Base-by-base conservation (phyloP, 2,888 invertebrate species). In the Metellina segmentata region DNA sequence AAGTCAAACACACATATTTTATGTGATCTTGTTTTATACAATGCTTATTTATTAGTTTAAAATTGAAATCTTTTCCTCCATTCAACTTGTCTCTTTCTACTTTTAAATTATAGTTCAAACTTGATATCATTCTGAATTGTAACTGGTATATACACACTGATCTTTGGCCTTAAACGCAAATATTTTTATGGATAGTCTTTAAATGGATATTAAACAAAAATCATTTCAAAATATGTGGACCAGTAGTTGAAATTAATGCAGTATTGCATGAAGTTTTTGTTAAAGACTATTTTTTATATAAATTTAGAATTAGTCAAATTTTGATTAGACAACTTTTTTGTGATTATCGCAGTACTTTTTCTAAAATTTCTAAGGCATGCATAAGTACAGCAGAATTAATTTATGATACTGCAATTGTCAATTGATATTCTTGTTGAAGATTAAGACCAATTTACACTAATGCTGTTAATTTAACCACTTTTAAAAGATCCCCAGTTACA, bases 151-250 rank as follows among this genome's bases (percentile, higher is more conserved):
- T 61, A 61, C 61, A 61, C 61, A 11, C 13, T 61, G 20, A 87
- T 70, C 70, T 70, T 72, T 87, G 77, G 77, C 82, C 77, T 89
- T 89, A 89, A 61, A 81, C 19, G 70, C 74, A 82, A 89, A 82
- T 89, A 89, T 89, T 89, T 87, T 82, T 82, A 51, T 75, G 88
- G 81, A 51, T 49, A 78, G 49, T 20, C 78, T 86, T 78, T 85
- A 69, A 71, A 79, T 16, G 49, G 71, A 52, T 77, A 61, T 79
- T 79, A 34, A 34, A 34, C 79, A 79, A 51, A 20, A 13, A 34
- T 70, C 34, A 51, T 19, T 71, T 49, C 48, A 61, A 48, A 48
- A 82, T 53, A 19, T 19, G 81, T 77, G 85, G 85, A 85, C 85
- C 85, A 85, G 77, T 85, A 85, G 85, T 49, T 79, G 53, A 70